phyloP scores from a whole-genome alignment of 2,113 vertebrate genomes.

The Mus spicilegus region DNA sequence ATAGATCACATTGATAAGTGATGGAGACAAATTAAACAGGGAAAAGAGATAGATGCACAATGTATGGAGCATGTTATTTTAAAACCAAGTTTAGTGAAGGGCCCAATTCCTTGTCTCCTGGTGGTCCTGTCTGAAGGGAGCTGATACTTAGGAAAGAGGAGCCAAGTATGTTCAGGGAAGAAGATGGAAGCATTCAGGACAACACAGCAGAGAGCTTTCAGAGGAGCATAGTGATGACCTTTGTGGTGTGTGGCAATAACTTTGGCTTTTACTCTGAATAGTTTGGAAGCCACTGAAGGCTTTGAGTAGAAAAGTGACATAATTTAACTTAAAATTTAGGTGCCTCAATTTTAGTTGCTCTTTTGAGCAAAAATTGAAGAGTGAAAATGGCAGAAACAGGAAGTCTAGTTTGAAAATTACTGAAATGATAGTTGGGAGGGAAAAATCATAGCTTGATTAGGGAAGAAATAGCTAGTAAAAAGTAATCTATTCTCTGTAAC shows the following conservation, averaged over 20 bases:
- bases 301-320: neutral
- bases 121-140: neutral
- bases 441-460: neutral
- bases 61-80: neutral
- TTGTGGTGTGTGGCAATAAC: neutral
- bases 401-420: neutral
- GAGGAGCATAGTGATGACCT: neutral
- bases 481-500: neutral
- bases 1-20: neutral
- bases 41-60: neutral
- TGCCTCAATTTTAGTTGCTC: slow-evolving; percentile 16
- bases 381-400: neutral
- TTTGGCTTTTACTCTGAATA: slow-evolving; percentile 30
- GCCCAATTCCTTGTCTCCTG: neutral
- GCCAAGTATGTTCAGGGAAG: neutral
- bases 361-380: neutral
- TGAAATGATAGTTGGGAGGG: neutral
- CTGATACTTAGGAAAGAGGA: neutral
- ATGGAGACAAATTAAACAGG: neutral
- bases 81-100: neutral
- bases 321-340: neutral
- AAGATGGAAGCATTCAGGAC: neutral
- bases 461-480: neutral
- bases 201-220: neutral
- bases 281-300: neutral